These are phyloP conservation scores for Octonoba sinensis DNA, from an alignment of 2,888 invertebrate genomes.

Conservation along the genomic window DNA sequence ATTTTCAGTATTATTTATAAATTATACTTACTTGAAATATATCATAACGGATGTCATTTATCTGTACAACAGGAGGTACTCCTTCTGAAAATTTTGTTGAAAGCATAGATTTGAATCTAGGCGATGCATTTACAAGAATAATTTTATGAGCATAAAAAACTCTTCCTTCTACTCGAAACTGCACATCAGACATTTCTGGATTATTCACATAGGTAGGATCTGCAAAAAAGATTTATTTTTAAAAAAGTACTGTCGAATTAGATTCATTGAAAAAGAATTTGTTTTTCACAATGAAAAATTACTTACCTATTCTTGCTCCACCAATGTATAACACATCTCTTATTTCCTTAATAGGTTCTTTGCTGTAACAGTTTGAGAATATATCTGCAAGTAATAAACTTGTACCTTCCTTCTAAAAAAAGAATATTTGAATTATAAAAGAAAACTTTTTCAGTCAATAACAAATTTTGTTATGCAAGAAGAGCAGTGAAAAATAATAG, in stretches of 20 bases:
- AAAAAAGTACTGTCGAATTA: neutral
- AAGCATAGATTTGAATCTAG: conserved; percentile 87
- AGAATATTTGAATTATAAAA: conserved; percentile 14
- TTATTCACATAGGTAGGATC: conserved; percentile 95
- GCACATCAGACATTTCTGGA: conserved; percentile 91
- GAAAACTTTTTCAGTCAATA: too few relatives aligned
- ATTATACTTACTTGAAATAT: conserved; percentile 83
- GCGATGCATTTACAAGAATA: conserved; percentile 90
- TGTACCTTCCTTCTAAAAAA: conserved; percentile 85
- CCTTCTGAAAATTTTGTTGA: conserved; percentile 81
- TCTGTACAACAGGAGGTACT: conserved; percentile 87
- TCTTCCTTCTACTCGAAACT: conserved; percentile 90
- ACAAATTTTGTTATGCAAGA: too few relatives aligned
- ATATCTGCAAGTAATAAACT: conserved; percentile 88
- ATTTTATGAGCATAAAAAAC: conserved; percentile 95
- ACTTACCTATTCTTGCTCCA: conserved; percentile 78
- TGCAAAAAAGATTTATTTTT: conserved; percentile 38
- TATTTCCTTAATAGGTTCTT: conserved; percentile 78
- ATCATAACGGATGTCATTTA: conserved; percentile 91
- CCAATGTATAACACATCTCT: conserved; percentile 67
- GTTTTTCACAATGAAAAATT: neutral
- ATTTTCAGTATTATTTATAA: too few relatives aligned
- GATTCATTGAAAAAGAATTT: neutral
- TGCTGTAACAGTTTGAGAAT: conserved; percentile 88
- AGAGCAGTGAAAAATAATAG: neutral